A percentile compares a stretch with the other conserved stretches of the same genome.
Conservation (phyloP, 2,888 invertebrate species). For the Phengaris alcon region DNA sequence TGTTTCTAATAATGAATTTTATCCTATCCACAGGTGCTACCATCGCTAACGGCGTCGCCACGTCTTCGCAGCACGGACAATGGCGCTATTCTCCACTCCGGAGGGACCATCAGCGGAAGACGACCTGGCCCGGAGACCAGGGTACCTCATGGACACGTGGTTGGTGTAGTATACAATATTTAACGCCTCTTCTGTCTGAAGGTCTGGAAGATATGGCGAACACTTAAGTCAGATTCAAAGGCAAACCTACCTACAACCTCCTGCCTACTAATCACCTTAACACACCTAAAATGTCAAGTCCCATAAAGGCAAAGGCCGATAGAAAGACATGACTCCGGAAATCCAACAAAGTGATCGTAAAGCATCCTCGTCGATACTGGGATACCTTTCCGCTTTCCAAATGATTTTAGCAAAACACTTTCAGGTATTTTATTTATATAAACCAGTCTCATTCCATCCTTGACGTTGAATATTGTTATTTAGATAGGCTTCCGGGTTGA, state of each 20-base stretch:
- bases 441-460: neutral
- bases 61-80: conserved; percentile 88
- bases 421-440: neutral
- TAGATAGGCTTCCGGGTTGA: neutral
- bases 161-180: conserved; percentile 40
- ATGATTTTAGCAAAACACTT: neutral
- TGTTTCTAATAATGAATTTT: neutral
- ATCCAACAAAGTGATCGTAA: conserved; percentile 6
- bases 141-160: conserved; percentile 62
- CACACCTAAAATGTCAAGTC: neutral
- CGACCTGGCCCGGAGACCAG: conserved; percentile 64
- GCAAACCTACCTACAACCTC: no score
- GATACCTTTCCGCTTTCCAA: neutral
- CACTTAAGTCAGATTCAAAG: no score
- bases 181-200: neutral
- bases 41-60: conserved; percentile 82
- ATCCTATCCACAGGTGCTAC: conserved; percentile 80
- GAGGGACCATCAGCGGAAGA: conserved; percentile 89
- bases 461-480: conserved; percentile 2
- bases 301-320: neutral
- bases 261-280: neutral
- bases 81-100: conserved; percentile 89
- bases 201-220: neutral
- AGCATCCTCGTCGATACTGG: neutral
- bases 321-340: neutral